Conservation (phyloP, 2,888 invertebrate genomes). For the Myopa testacea region DNA sequence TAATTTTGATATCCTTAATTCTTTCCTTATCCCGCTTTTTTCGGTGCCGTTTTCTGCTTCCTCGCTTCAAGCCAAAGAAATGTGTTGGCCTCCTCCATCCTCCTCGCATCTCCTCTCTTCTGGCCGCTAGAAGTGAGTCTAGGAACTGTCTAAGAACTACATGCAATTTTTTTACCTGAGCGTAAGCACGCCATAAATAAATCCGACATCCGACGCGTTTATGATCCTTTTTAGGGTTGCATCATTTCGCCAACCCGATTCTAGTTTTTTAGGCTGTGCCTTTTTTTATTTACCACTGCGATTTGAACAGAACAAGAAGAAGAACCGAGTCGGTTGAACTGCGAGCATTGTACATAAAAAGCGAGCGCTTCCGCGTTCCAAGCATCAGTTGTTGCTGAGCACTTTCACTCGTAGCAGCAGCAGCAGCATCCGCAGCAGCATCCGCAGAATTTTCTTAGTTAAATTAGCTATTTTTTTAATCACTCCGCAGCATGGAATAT, state of each 20-base stretch:
- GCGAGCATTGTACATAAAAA: slow-evolving; percentile 4
- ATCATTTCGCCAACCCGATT: slow-evolving; percentile 51
- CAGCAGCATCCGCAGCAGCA: too few species aligned
- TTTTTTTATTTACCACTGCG: neutral
- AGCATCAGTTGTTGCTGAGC: slow-evolving; percentile 8
- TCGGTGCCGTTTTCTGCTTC: neutral
- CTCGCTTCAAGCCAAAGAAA: neutral
- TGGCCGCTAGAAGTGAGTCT: neutral
- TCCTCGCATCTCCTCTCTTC: neutral
- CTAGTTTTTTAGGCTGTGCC: neutral
- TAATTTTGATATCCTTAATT: neutral
- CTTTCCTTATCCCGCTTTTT: neutral
- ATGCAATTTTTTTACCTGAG: slow-evolving; percentile 39
- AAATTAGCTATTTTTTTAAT: neutral
- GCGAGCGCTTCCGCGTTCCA: neutral
- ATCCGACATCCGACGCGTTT: neutral
- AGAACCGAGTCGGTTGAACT: neutral
- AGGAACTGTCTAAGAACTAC: slow-evolving; percentile 23
- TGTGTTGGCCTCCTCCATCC: neutral
- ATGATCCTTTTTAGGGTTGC: slow-evolving; percentile 54
- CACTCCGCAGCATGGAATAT: neutral
- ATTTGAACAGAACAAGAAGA: neutral
- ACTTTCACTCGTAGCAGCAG: neutral
- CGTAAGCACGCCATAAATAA: slow-evolving; percentile 41
- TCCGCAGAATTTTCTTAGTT: neutral